Evolutionary conservation across 2,797 vertebrate species (phyloP).

Genomic region (Scomberomorus guttatus): DNA sequence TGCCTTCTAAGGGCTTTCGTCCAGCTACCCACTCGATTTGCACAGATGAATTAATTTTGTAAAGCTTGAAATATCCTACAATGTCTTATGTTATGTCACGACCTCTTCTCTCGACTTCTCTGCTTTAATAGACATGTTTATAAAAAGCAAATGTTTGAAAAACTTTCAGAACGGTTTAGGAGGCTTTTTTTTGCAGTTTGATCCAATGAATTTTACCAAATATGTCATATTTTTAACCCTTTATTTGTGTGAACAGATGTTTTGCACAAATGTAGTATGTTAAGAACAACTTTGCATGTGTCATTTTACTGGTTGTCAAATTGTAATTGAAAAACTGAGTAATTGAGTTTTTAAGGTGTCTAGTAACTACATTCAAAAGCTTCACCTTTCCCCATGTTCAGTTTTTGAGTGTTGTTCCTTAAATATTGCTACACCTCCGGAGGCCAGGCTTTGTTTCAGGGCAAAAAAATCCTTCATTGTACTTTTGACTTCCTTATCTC

Average conservation of each 20-base stretch:
- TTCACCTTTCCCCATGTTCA: neutral
- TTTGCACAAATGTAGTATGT: neutral
- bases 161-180: neutral
- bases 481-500: neutral
- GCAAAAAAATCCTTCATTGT: neutral
- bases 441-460: neutral
- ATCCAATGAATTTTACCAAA: neutral
- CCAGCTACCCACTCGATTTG: slow-evolving; percentile 37
- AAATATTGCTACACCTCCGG: neutral
- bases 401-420: neutral
- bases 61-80: slow-evolving; percentile 41
- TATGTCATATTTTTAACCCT: neutral
- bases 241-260: neutral
- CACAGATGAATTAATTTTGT: slow-evolving; percentile 49
- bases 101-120: neutral
- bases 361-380: neutral
- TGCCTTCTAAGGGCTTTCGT: slow-evolving; percentile 45
- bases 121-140: neutral
- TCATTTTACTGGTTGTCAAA: neutral
- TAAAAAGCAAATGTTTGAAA: neutral
- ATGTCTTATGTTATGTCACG: slow-evolving; percentile 2
- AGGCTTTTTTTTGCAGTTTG: neutral
- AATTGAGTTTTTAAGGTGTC: neutral
- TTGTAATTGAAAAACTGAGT: neutral
- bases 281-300: neutral